A percentile compares a stretch with the other conserved stretches of the same genome.
Conservation (phyloP, 2,888 invertebrate species). For the Aelia acuminata region DNA sequence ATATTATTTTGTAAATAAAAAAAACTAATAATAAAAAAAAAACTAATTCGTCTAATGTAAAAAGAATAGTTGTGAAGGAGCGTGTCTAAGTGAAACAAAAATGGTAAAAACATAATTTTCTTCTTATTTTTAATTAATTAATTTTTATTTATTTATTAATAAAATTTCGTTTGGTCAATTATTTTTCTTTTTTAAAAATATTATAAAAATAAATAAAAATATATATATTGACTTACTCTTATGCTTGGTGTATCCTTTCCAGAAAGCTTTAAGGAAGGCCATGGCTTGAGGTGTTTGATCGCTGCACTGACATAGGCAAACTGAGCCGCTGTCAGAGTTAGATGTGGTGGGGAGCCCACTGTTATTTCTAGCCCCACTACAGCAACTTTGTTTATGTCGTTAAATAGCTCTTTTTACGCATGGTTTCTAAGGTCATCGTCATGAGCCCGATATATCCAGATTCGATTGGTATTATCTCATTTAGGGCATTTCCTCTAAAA, state of each 20-base stretch:
- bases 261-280: conserved; percentile 64
- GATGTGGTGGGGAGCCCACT: conserved; percentile 50
- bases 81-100: too few relatives aligned
- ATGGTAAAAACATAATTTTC: too few relatives aligned
- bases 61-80: too few relatives aligned
- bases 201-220: not conserved
- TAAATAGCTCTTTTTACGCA: not conserved
- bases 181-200: too few relatives aligned
- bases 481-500: not conserved
- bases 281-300: conserved; percentile 52
- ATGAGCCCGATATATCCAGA: not conserved
- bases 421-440: conserved; percentile 26
- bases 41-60: too few relatives aligned
- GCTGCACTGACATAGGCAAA: conserved; percentile 52
- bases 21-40: too few relatives aligned
- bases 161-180: too few relatives aligned
- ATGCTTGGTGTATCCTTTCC: conserved; percentile 63
- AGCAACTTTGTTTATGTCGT: conserved; percentile 34
- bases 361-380: conserved; percentile 47
- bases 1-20: too few relatives aligned
- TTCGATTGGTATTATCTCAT: conserved; percentile 3
- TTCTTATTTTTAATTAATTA: too few relatives aligned
- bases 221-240: conserved; percentile 63
- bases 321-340: conserved; percentile 30
- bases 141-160: too few relatives aligned